A percentile compares a stretch with the other conserved stretches of the same genome.
Conservation (phyloP, 2,113 vertebrate genomes). For the Channa maculata region DNA sequence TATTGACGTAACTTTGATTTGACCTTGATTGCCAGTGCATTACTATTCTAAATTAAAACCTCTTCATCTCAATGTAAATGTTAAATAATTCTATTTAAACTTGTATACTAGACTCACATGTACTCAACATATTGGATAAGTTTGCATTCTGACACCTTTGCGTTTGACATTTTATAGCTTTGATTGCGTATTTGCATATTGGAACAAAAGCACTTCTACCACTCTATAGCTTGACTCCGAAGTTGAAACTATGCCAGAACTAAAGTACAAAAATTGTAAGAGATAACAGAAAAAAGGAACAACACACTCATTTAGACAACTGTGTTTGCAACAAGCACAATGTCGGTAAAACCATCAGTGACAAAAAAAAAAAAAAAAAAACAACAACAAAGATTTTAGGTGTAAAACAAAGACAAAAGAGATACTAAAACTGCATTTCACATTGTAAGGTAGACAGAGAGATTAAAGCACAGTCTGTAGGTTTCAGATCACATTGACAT, state of each 20-base stretch:
- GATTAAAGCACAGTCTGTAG: conserved; percentile 60
- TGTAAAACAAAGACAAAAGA: too few relatives aligned
- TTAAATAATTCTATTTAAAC: too few relatives aligned
- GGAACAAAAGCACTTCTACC: conserved; percentile 20
- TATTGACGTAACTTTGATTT: too few relatives aligned
- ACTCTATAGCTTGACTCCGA: conserved; percentile 14
- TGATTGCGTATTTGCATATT: conserved; percentile 32
- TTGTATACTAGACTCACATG: neutral
- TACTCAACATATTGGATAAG: neutral
- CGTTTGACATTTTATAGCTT: conserved; percentile 36
- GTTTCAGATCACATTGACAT: conserved; percentile 60
- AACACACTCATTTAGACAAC: conserved; percentile 10
- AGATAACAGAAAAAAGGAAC: conserved; percentile 12
- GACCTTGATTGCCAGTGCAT: too few relatives aligned
- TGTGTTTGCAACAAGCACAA: neutral
- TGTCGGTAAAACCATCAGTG: conserved; percentile 12
- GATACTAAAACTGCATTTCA: conserved; percentile 22
- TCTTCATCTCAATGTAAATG: too few relatives aligned
- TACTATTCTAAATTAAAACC: too few relatives aligned
- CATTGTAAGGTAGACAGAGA: conserved; percentile 35
- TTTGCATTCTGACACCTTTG: conserved; percentile 8
- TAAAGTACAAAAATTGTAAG: neutral
- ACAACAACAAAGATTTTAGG: neutral
- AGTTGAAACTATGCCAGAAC: conserved; percentile 20
- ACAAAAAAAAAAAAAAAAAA: conserved; percentile 24